Conservation (phyloP, 2,888 invertebrate genomes). For the Apamea anceps region DNA sequence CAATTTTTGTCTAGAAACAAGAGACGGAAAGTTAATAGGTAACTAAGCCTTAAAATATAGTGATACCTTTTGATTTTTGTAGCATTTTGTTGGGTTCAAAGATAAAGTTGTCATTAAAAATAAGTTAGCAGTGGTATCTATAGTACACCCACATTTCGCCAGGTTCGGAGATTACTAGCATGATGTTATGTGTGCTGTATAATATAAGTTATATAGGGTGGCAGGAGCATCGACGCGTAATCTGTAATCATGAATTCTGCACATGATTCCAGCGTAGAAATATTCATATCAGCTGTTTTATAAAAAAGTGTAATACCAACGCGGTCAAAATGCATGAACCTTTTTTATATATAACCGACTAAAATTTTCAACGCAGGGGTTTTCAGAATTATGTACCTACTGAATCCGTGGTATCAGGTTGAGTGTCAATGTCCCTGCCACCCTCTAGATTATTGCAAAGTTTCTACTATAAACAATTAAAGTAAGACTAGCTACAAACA, state of each 20-base stretch:
- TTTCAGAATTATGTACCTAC: not conserved
- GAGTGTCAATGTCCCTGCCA: not conserved
- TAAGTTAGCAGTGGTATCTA: not conserved
- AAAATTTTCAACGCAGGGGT: not conserved
- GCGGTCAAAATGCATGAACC: too few relatives aligned
- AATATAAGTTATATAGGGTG: too few relatives aligned
- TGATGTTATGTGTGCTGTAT: not conserved
- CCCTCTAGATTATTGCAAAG: not conserved
- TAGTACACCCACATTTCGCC: not conserved
- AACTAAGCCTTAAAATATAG: not conserved
- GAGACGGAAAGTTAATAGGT: not conserved
- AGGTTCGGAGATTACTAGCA: too few relatives aligned
- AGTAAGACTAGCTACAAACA: not conserved
- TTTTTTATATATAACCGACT: not conserved
- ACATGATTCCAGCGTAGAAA: too few relatives aligned
- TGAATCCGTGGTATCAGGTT: not conserved
- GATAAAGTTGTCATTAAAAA: not conserved
- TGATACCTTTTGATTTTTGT: not conserved
- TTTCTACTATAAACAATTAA: not conserved
- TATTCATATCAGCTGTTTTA: too few relatives aligned
- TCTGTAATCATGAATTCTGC: too few relatives aligned
- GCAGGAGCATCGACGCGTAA: too few relatives aligned
- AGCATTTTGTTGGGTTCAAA: not conserved
- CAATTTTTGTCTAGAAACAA: not conserved
- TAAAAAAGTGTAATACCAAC: not conserved